Evolutionary conservation across 2,888 invertebrate species (phyloP), one percentile per base, ranked within the genome.

Genomic region (Cetonia aurata): DNA sequence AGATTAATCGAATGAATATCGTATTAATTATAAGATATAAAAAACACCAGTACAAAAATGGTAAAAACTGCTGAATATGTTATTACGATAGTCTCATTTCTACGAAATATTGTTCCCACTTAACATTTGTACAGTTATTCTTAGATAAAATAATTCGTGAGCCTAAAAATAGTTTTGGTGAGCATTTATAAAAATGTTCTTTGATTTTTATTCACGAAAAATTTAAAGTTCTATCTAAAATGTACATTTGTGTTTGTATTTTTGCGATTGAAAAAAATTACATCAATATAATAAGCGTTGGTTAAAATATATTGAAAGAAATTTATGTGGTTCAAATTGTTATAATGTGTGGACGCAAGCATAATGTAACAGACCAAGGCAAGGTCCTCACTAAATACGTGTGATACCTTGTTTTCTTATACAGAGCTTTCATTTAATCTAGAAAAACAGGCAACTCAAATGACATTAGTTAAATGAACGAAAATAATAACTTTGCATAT

Each of bases 51-150:
- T 70, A 70, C 55, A 70, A 70, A 69, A 65, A 15, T 70, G 62
- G 62, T 70, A 70, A 65, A 57, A 70, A 65, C 65, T 19, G 55
- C 62, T 69, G 65, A 62, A 62, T 70, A 65, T 56, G 53, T 57
- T 48, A 44, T 41, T 55, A 15, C 17, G 41, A 70, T 60, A 41
- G 42, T 67, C 31, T 37, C 41, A 67, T 25, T 33, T 60, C 71
- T 71, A 71, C 71, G 71, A 65, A 71, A 71, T 71, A 71, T 71
- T 71, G 71, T 69, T 71, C 71, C 71, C 71, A 62, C 48, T 67
- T 57, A 71, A 48, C 25, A 59, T 71, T 71, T 71, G 71, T 71
- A 71, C 66, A 66, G 46, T 41, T 59, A 33, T 13, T 10, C 31
- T n/a, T 50, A 67, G 42, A 19, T 37, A 44, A 59, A 41, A 15